Evolutionary conservation across 2,888 invertebrate species (phyloP).

Genomic region (Hyposoter dolosus): DNA sequence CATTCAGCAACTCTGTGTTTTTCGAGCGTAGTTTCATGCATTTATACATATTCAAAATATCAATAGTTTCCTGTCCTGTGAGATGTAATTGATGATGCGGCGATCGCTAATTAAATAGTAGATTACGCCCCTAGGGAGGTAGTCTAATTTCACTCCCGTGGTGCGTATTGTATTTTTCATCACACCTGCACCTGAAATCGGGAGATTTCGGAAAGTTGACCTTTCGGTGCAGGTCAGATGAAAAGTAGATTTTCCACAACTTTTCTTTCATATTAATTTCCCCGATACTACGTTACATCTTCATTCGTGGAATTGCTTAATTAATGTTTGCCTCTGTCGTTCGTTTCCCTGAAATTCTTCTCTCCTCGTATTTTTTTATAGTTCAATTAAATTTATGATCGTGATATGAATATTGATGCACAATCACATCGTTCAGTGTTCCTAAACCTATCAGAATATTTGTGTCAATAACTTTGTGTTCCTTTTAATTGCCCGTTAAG

Average conservation of each 20-base stretch:
- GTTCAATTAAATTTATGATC: not conserved
- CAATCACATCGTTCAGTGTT: not conserved
- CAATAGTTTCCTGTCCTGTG: not conserved
- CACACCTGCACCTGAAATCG: too few species aligned
- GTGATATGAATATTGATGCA: not conserved
- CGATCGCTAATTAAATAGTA: too few species aligned
- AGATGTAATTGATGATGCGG: not conserved
- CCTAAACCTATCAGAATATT: not conserved
- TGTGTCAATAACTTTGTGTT: not conserved
- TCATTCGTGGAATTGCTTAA: not conserved
- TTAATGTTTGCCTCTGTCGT: not conserved
- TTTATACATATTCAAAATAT: not conserved
- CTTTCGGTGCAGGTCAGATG: too few species aligned
- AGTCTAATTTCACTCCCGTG: too few species aligned
- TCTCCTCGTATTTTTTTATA: not conserved
- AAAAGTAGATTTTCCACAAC: not conserved
- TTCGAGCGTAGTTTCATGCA: not conserved
- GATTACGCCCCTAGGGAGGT: too few species aligned
- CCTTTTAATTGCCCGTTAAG: not conserved
- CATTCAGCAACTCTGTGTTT: not conserved
- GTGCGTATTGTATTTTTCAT: too few species aligned
- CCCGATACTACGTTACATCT: not conserved
- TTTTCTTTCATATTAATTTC: not conserved
- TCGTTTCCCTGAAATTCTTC: not conserved
- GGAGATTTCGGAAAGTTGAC: too few species aligned